Conservation (phyloP, 2,797 vertebrate genomes). For the Scolopax bukidnonensis region DNA sequence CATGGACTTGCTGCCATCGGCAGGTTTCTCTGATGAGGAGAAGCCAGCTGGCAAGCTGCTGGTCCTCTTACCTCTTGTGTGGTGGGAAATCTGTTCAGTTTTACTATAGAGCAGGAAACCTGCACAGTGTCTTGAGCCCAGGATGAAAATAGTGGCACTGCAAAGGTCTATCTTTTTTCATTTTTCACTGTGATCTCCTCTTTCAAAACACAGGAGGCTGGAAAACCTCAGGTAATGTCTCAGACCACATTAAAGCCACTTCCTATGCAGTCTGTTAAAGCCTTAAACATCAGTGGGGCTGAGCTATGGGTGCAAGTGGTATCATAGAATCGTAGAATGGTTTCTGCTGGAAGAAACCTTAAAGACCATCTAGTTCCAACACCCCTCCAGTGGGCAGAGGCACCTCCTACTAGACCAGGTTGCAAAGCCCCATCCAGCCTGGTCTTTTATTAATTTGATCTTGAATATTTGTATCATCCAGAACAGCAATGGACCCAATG, state of each 20-base stretch:
- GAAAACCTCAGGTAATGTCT: neutral
- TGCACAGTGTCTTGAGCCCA: neutral
- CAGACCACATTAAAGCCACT: neutral
- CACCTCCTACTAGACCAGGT: too few species aligned
- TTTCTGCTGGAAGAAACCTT: too few species aligned
- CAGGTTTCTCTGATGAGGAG: neutral
- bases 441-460: too few species aligned
- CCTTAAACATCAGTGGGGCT: neutral
- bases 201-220: neutral
- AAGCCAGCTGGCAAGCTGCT: neutral
- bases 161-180: neutral
- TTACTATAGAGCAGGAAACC: neutral
- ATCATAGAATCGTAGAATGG: too few species aligned
- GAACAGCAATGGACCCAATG: accelerated
- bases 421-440: too few species aligned
- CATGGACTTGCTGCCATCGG: neutral
- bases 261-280: neutral
- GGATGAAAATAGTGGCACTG: neutral
- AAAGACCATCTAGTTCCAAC: too few species aligned
- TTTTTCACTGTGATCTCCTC: neutral
- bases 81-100: neutral
- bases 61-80: neutral
- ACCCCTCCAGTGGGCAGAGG: too few species aligned
- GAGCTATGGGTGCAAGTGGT: neutral
- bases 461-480: neutral